Evolutionary conservation across 2,797 vertebrate species (phyloP), one percentile per base, ranked within the genome.

Genomic region (Odontamblyopus rebecca): DNA sequence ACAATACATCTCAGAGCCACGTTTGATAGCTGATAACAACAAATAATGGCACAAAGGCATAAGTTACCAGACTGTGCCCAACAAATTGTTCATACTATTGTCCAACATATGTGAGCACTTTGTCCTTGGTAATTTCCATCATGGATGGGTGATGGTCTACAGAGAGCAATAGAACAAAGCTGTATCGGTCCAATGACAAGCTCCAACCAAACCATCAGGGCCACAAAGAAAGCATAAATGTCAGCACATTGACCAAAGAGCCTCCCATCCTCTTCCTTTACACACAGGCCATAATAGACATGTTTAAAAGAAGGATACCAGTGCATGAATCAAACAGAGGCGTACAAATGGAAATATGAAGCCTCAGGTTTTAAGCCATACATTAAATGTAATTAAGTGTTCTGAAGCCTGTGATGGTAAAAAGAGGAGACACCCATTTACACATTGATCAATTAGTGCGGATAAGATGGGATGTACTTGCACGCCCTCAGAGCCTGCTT

Each of bases 31-130:
- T 4, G 38, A 67, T 18, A 9, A 82, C 78, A 69, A 50, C 67
- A 81, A 81, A 82, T 73, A 79, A 75, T 70, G 38, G 54, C 53
- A 67, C 53, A 65, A 15, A 15, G 29, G 67, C 54, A 61, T 48
- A 48, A 48, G 13, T 26, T 70, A 68, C 64, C 66, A 86, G 76
- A 78, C 85, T 90, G 87, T 62, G 77, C 87, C 78, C 81, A 89
- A 86, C 88, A 87, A 89, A 85, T 86, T 89, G 81, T 75, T 83
- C 76, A 76, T 85, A 83, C 78, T 83, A 80, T 88, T 88, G 89
- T 86, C 87, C 84, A 87, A 82, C 90, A 90, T 83, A 72, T 91
- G 90, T 70, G 84, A 86, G 82, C 89, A 86, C 89, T 91, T 90
- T 89, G 86, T 92, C 85, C 83, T 73, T 75, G 63, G 77, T 81